Base-by-base conservation (phyloP, 2,888 invertebrate species). In the Troides aeacus region DNA sequence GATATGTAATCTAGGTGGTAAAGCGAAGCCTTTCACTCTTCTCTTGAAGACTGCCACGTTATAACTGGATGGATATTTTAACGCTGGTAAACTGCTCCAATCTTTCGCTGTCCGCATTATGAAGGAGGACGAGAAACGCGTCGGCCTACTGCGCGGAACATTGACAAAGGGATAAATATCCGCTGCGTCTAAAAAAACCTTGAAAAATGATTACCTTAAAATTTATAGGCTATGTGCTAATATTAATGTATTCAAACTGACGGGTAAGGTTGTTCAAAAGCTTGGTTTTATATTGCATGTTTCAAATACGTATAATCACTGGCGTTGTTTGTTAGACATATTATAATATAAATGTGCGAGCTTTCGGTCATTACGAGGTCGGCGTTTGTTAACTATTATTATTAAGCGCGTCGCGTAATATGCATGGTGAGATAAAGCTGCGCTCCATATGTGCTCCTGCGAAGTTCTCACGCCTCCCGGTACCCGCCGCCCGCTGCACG, bases 341-440 rank as follows among this genome's bases (percentile, higher is more conserved):
- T 30, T 30, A 30, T 81, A 83, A 85, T 85, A 81, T 83, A 81
- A 85, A 86, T 83, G 80, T 83, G 81, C 82, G 79, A 80, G 81
- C 78, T 75, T 77, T 73, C 73, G 79, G 77, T 83, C 81, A 86
- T 84, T 81, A 85, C 71, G 80, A 81, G 80, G 80, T 78, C 81
- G 80, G 79, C 76, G 78, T 81, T 80, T 84, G 83, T 86, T 85
- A 85, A 85, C 85, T 85, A 84, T 86, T 86, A 86, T 90, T 88
- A 88, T 85, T 85, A 83, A 79, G 79, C 78, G 79, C 83, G 83
- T 84, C 86, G 84, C 82, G 78, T 87, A 85, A 84, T 86, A 84
- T 83, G 82, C 83, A 81, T 84, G 82, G 82, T 78, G 79, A 84
- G 88, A 89, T 89, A 89, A 91, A 91, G 90, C 91, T 92, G 92